Base-by-base conservation (phyloP, 2,888 invertebrate species). In the Diarsia rubi region DNA sequence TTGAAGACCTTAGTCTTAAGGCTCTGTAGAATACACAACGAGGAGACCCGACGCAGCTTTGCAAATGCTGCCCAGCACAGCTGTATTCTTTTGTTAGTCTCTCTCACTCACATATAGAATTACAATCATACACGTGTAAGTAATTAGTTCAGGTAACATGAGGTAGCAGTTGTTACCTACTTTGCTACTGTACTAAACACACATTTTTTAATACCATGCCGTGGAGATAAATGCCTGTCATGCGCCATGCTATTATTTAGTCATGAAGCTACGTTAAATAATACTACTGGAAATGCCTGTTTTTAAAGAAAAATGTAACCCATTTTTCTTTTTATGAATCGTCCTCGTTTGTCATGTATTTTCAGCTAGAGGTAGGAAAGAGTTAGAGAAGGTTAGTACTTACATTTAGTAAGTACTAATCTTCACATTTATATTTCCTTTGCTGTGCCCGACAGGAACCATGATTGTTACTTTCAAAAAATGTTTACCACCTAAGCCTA, bases 321-420 rank as follows among this genome's bases (percentile, higher is more conserved):
- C 52, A 27, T 4, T 69, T 65, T 31, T 11, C 44, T 37, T 24
- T 47, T 73, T 11, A 49, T 49, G 27, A 27, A 21, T 21, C 9
- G n/a, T 16, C 12, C 16, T 16, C 49, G 75, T 49, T 60, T 21
- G 31, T 16, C 62, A 24, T 31, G 16, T 44, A n/a, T 52, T 24
- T 52, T 24, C 3, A 27, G 77, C 52, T 45, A 74, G 52, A 64
- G 64, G 77, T 64, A 0, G 64, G 27, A 5, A 44, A 52, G 24
- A 60, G 16, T n/a, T n/a, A n/a, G n/a, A n/a, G n/a, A n/a, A n/a
- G n/a, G n/a, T n/a, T n/a, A n/a, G n/a, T n/a, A n/a, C n/a, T n/a
- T n/a, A n/a, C n/a, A n/a, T n/a, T n/a, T n/a, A n/a, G n/a, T n/a
- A n/a, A n/a, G n/a, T n/a, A n/a, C n/a, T n/a, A n/a, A n/a, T n/a